Evolutionary conservation across 2,113 vertebrate genomes (phyloP), one percentile per base, ranked within the genome.

Genomic region (Turdus rufiventris): DNA sequence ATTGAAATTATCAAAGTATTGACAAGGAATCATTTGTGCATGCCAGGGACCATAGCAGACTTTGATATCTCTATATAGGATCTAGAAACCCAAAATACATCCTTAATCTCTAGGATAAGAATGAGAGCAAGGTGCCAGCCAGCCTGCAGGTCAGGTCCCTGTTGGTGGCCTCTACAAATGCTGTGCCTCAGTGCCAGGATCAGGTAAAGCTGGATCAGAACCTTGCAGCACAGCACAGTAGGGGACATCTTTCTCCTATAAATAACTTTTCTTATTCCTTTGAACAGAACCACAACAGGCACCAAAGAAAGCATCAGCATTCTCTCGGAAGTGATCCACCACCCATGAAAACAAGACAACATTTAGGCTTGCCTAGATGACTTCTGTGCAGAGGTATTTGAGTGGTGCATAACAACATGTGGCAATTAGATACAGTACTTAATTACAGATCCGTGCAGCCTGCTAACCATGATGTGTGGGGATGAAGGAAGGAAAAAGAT

Each of bases 391-490:
- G 15, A 65, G 24, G 7, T 16, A 24, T 63, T 38, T 62, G 18
- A 0, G 1, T 33, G 47, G 24, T 53, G 29, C 23, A 7, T 13
- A 34, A 48, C 14, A 84, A 11, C 5, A 9, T 0, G 24, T 13
- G 25, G 18, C 40, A 43, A 20, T 61, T 61, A 40, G 11, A 34
- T 7, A 9, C 8, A 45, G 25, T 14, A 24, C 6, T n/a, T 38
- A 8, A 12, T 31, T 10, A 40, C 3, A 5, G 14, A 33, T 26
- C 36, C 40, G 26, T 23, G 68, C 33, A 84, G 31, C 17, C n/a
- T 70, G 47, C 6, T 38, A 47, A 17, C 10, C 10, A 61, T 0
- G 0, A 26, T 2, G 5, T 38, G 11, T 26, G 53, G 20, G 17
- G 38, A 25, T 16, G n/a, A 53, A 42, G 25, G 10, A 65, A 21